These are phyloP conservation scores for Drosophila tani DNA, from an alignment of 1,140 invertebrate genomes.

Conservation along the genomic window DNA sequence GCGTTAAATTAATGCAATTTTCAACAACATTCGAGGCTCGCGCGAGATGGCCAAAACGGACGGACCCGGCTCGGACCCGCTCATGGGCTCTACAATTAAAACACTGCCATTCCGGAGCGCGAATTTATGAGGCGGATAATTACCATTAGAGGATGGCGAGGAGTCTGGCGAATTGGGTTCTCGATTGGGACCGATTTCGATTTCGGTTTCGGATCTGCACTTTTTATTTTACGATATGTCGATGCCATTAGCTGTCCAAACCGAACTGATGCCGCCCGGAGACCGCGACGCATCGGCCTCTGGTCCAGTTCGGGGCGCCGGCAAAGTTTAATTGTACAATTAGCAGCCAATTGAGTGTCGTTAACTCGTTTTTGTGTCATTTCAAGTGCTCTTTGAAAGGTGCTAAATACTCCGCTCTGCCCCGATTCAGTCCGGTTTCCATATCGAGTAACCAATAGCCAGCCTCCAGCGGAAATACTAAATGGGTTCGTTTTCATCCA, in stretches of 20 bases:
- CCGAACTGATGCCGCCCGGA: slow-evolving; percentile 53
- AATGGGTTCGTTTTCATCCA: slow-evolving; percentile 8
- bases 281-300: slow-evolving; percentile 13
- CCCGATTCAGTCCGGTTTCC: background rate
- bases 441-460: background rate
- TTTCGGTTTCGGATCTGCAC: slow-evolving; percentile 10
- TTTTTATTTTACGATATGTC: slow-evolving; percentile 60
- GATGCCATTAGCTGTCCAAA: slow-evolving; percentile 71
- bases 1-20: slow-evolving; percentile 83
- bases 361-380: slow-evolving; percentile 71
- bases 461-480: slow-evolving; percentile 15
- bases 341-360: slow-evolving; percentile 81
- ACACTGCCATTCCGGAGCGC: slow-evolving; percentile 40
- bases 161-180: slow-evolving; percentile 15
- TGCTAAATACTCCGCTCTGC: slow-evolving; percentile 49
- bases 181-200: slow-evolving; percentile 32
- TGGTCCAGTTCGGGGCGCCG: slow-evolving; percentile 13
- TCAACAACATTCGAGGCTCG: slow-evolving; percentile 50
- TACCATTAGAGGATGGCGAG: slow-evolving; percentile 60
- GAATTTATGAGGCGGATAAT: slow-evolving; percentile 78
- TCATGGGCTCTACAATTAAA: slow-evolving; percentile 61
- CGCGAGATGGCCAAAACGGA: slow-evolving; percentile 36
- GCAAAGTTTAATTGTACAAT: slow-evolving; percentile 78
- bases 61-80: background rate
- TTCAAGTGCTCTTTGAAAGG: slow-evolving; percentile 66